Evolutionary conservation across 2,888 invertebrate genomes (phyloP).

Genomic region (Clostera curtula): DNA sequence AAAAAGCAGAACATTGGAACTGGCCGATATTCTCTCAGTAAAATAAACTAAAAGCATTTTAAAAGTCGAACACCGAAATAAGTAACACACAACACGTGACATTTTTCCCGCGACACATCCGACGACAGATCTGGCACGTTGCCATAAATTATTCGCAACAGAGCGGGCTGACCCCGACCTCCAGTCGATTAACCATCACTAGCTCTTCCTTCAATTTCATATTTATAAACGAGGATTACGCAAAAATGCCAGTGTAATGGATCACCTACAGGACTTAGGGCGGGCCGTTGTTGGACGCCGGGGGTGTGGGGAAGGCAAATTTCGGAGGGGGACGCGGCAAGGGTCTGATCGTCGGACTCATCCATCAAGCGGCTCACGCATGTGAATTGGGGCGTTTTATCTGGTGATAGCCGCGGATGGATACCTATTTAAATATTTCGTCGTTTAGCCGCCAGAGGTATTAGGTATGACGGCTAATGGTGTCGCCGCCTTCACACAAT

Average conservation of each 20-base stretch:
- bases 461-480: slow-evolving; percentile 37
- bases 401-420: slow-evolving; percentile 67
- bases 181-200: slow-evolving; percentile 73
- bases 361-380: slow-evolving; percentile 73
- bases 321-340: slow-evolving; percentile 61
- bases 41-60: background rate
- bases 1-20: too few species aligned
- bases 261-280: slow-evolving; percentile 71
- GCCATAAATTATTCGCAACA: slow-evolving; percentile 57
- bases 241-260: slow-evolving; percentile 73
- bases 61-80: slow-evolving; percentile 6
- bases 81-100: slow-evolving; percentile 15
- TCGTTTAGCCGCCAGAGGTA: slow-evolving; percentile 48
- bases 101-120: slow-evolving; percentile 28
- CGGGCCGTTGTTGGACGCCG: slow-evolving; percentile 37
- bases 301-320: slow-evolving; percentile 58
- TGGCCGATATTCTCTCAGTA: background rate
- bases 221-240: slow-evolving; percentile 75
- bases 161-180: slow-evolving; percentile 64
- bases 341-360: slow-evolving; percentile 72
- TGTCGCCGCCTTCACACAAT: slow-evolving; percentile 15
- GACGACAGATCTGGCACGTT: slow-evolving; percentile 35
- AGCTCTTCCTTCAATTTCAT: slow-evolving; percentile 74
- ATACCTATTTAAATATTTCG: slow-evolving; percentile 72
- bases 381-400: slow-evolving; percentile 74